Evolutionary conservation across 2,797 vertebrate species (phyloP), one percentile per base, ranked within the genome.

Genomic region (Picus viridis): DNA sequence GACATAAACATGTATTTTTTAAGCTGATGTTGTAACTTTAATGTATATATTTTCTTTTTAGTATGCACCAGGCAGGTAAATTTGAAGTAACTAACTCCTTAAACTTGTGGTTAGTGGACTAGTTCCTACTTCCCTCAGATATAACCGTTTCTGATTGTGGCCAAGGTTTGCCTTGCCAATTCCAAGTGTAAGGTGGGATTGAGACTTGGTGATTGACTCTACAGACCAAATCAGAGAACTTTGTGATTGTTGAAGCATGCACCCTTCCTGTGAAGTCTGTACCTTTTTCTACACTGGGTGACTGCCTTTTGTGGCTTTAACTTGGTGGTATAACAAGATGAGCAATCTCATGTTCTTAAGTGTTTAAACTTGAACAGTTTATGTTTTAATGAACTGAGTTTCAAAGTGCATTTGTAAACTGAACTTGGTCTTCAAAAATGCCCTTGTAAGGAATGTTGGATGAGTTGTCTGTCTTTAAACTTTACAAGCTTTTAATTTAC

Each of bases 71-170:
- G 67, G 73, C 54, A 75, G 30, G 68, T 83, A 74, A 82, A 68
- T 53, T 49, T 87, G 76, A 87, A 85, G 41, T 86, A 71, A 59
- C 61, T 91, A 62, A 23, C 71, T 95, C 23, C 76, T 89, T 71
- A 81, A 88, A 62, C 22, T 15, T 49, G 61, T 47, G 62, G 59
- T 70, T 80, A 34, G 39, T 80, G 34, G 71, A 54, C 41, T 72
- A 24, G 47, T 92, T 23, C 32, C 22, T 0, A 0, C 34, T 86
- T 86, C 41, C 36, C 14, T 56, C 0, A 3, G 26, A 22, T 56
- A 45, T 20, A 64, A 54, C 58, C 41, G 10, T 79, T 84, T 45
- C 58, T 94, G 61, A 10, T 65, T 7, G 4, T 72, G 68, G 54
- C 65, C 39, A 30, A 54, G 67, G 43, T 22, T 72, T 85, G 41